Evolutionary conservation across 2,113 vertebrate species (phyloP), one percentile per base, ranked within the genome.

Genomic region (Parus major): DNA sequence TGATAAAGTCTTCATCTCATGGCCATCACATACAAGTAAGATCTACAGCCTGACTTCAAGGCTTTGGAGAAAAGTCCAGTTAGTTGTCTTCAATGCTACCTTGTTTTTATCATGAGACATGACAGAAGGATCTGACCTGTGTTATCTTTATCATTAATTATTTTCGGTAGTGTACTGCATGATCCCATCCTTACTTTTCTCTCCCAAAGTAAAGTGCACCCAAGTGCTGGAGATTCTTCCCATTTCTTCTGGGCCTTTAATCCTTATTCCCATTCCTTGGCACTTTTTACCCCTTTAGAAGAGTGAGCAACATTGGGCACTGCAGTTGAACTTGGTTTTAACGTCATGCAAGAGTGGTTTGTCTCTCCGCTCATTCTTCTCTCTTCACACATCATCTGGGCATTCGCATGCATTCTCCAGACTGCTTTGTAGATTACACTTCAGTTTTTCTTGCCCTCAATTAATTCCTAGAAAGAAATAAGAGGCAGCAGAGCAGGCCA

Each of bases 401-500:
- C 64, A 28, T 29, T 77, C 14, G 2, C 31, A 77, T 70, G 28
- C 82, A 50, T 92, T 91, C 79, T 80, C 52, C 55, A 88, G 52
- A n/a, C 47, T 77, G 44, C 41, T 52, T 78, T 86, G 75, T 61
- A 86, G 64, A 88, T 94, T 94, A 64, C 39, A 71, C 57, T 80
- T 88, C 63, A 90, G 42, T 63, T 90, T 95, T 83, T 86, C 92
- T 92, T 94, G 49, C 80, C 88, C 72, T 92, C 94, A 77, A 10
- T 97, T 96, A 86, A 89, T 95, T 96, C 83, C 88, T 92, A 88
- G 87, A 95, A 94, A 77, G 86, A 90, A 94, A 42, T 46, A 82
- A 73, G 72, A 95, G 70, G 55, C 86, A 93, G 63, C 39, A 94
- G 88, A 90, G 73, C 71, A 87, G 77, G 83, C 90, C 83, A 95